These are phyloP conservation scores for Cossypha niveicapilla DNA, from an alignment of 2,797 vertebrate genomes.

Conservation along the genomic window DNA sequence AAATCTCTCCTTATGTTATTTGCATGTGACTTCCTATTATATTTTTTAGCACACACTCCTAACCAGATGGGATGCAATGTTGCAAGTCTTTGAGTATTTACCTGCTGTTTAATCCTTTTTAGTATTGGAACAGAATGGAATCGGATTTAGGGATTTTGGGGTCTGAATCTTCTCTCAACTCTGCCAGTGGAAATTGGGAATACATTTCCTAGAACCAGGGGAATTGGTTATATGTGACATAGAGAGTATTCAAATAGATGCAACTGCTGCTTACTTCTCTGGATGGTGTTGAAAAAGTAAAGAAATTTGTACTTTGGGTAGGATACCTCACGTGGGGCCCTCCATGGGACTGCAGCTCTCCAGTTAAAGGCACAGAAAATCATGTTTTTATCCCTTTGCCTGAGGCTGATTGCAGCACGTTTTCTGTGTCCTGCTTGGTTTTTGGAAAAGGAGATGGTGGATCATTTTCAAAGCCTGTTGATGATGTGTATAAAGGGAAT, in stretches of 20 bases:
- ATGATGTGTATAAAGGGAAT: neutral
- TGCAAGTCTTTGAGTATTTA: neutral
- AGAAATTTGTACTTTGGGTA: neutral
- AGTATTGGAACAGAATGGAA: neutral
- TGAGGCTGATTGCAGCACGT: neutral
- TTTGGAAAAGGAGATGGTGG: neutral
- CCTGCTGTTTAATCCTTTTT: neutral
- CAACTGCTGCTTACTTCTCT: neutral
- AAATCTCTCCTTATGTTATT: neutral
- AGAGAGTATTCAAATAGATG: neutral
- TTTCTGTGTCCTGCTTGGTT: neutral
- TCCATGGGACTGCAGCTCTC: neutral
- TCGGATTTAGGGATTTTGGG: neutral
- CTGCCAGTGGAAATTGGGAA: neutral
- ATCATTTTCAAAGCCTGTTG: neutral
- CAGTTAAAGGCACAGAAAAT: neutral
- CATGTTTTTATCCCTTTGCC: neutral
- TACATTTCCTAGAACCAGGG: neutral
- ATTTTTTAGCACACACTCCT: neutral
- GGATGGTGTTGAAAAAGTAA: neutral
- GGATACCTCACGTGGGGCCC: accelerated
- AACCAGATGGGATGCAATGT: neutral
- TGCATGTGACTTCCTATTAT: neutral
- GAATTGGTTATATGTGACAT: neutral
- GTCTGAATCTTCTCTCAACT: neutral